These are phyloP conservation scores for Aptenodytes forsteri DNA, from an alignment of 2,113 vertebrate species.

Conservation along the genomic window DNA sequence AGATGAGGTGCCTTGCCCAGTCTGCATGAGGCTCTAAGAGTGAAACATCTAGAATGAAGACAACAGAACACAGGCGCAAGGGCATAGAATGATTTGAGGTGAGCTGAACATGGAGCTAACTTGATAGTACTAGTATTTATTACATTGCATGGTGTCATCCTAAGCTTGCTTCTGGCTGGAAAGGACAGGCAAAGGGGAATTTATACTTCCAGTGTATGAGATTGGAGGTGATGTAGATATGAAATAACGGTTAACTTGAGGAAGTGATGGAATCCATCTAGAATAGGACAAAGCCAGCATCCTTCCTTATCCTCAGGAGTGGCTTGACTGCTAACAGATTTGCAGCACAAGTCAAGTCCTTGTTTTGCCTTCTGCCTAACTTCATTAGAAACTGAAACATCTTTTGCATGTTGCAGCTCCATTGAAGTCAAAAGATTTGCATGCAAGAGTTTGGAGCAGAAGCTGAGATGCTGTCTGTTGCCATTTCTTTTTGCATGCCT, in stretches of 20 bases:
- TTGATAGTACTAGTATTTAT: too few relatives aligned
- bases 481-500: neutral
- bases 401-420: neutral
- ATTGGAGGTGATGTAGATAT: neutral
- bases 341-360: neutral
- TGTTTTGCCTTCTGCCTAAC: neutral
- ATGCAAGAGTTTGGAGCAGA: neutral
- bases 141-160: neutral
- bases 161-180: neutral
- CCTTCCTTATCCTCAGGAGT: neutral
- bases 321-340: neutral
- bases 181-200: neutral
- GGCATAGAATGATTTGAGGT: neutral
- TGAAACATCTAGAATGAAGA: neutral
- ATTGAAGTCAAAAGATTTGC: neutral
- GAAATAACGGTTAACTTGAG: neutral
- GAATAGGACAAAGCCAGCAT: neutral
- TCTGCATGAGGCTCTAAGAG: neutral
- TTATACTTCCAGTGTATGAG: neutral
- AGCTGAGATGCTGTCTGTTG: neutral
- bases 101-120: neutral
- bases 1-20: neutral
- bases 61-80: neutral
- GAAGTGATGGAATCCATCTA: neutral
- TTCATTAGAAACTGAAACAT: neutral